These are phyloP conservation scores for Cheilosia soror DNA, from an alignment of 2,888 invertebrate species.

Conservation along the genomic window DNA sequence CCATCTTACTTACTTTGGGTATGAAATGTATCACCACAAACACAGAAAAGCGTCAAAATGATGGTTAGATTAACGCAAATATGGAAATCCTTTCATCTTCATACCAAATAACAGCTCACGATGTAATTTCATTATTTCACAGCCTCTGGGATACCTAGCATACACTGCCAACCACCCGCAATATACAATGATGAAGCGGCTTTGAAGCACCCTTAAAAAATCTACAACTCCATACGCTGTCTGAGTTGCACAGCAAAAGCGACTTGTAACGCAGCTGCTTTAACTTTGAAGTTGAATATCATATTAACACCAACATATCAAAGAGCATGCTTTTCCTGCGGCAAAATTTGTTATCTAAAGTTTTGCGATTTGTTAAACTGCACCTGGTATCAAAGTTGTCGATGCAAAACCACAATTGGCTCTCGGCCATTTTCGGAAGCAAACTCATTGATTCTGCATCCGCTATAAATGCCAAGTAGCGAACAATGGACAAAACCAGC, in stretches of 20 bases:
- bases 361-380: conserved; percentile 15
- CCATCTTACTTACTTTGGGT: background rate
- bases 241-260: conserved; percentile 40
- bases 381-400: conserved; percentile 39
- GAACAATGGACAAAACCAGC: conserved; percentile 21
- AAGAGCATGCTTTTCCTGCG: conserved; percentile 44
- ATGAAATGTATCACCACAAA: conserved; percentile 18
- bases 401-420: conserved; percentile 21
- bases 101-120: background rate
- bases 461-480: conserved; percentile 61
- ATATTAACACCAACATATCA: conserved; percentile 30
- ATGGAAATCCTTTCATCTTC: conserved; percentile 38
- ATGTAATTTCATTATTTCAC: conserved; percentile 45
- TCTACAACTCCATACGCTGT: conserved; percentile 14
- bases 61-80: background rate
- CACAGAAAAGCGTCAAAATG: background rate
- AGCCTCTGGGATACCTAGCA: conserved; percentile 28
- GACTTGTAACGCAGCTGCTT: conserved; percentile 37
- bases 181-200: conserved; percentile 32
- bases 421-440: conserved; percentile 52
- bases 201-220: conserved; percentile 17
- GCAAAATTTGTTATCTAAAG: conserved; percentile 31
- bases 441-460: conserved; percentile 35
- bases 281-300: conserved; percentile 55
- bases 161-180: conserved; percentile 1